Base-by-base conservation (phyloP, 37 sponge, comb jelly and placozoan genomes). In the Aplysina aerophoba region DNA sequence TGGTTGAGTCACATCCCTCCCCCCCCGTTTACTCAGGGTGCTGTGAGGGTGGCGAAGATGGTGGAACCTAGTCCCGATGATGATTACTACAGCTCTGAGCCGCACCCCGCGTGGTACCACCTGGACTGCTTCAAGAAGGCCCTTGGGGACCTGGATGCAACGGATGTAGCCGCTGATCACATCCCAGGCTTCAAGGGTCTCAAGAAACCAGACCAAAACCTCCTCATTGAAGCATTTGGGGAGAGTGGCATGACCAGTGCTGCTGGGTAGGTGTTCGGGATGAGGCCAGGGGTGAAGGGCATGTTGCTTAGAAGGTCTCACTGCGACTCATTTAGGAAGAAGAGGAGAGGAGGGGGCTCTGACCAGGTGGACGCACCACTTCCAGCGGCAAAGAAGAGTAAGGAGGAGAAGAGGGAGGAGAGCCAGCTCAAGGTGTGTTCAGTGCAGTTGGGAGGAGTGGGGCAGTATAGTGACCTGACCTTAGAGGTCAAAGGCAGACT, bases 81-180 rank as follows among this genome's bases (percentile, higher is more conserved):
- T 37, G 15, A 81, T 27, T 73, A 56, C 20, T 50, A 57, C 28
- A 73, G 54, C 38, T 66, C 53, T 0, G 74, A 81, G 16, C 71
- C 41, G 12, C 68, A 89, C 27, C 92, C 95, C 28, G 41, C 80
- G 22, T 95, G 95, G 95, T 84, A 92, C 54, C 95, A 95, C 81
- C 90, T 91, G 20, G 90, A 89, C 67, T 95, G 95, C 81, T 92
- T 95, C 90, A 58, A 89, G 58, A 85, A 91, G 69, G 72, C 80
- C 13, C 71, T 85, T 34, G 50, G 15, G 11, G 59, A 59, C 4
- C 40, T 92, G 6, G 90, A 67, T 19, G 87, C 87, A 34, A 24
- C 3, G 20, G 88, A 73, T 22, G 84, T 90, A 22, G 30, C 61
- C 0, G 90, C 94, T 14, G 89, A 93, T 65, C 68, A 81, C 55